These are phyloP conservation scores for Fukomys damarensis DNA, from an alignment of 2,113 vertebrate species.

Conservation along the genomic window DNA sequence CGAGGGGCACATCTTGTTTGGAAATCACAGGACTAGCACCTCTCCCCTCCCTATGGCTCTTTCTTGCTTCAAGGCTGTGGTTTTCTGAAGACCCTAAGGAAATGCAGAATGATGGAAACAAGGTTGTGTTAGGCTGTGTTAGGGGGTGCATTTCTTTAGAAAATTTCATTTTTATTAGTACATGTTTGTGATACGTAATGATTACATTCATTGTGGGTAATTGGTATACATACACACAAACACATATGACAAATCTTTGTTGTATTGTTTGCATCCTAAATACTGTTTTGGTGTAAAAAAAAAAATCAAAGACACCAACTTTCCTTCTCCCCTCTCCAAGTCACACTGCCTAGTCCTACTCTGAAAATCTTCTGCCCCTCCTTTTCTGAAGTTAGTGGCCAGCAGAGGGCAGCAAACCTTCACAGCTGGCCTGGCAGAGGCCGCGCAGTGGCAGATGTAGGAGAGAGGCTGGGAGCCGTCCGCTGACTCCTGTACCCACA, in stretches of 20 bases:
- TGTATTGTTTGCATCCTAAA: not conserved
- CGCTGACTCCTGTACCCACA: not conserved
- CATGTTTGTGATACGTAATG: not conserved
- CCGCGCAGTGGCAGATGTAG: fast-evolving
- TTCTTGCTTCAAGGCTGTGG: not conserved
- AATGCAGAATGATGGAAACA: not conserved
- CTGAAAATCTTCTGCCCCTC: not conserved
- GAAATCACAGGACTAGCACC: not conserved
- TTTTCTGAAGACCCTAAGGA: not conserved
- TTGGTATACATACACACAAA: not conserved
- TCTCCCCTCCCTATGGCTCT: fast-evolving
- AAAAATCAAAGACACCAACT: not conserved
- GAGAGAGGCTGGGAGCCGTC: not conserved
- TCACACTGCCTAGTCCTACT: not conserved
- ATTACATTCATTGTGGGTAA: not conserved
- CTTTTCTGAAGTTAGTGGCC: not conserved
- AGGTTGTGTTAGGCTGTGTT: not conserved
- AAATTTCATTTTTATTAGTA: not conserved
- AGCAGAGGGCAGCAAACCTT: conserved; percentile 76
- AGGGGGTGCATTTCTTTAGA: not conserved
- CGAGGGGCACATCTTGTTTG: fast-evolving
- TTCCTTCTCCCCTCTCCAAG: no score
- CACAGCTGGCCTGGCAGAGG: not conserved
- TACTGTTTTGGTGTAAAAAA: not conserved
- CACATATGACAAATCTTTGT: not conserved